phyloP scores from a whole-genome alignment of 2,797 vertebrate genomes.

The Falco biarmicus region DNA sequence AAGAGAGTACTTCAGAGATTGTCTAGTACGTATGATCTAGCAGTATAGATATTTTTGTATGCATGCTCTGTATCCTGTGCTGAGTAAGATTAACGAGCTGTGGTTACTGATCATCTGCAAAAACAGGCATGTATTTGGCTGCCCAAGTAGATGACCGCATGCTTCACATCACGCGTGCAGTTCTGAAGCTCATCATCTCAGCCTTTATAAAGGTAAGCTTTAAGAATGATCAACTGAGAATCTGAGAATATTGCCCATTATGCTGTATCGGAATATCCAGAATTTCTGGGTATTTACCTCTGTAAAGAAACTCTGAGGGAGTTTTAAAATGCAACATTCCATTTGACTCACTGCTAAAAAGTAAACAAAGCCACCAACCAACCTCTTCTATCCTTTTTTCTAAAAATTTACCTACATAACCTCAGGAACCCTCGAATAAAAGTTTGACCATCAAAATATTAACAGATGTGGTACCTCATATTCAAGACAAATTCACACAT shows the following conservation, averaged over 20 bases:
- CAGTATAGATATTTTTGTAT: not conserved
- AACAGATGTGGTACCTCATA: not conserved
- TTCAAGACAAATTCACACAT: not conserved
- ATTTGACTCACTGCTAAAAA: not conserved
- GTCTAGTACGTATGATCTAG: not conserved
- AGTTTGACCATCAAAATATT: not conserved
- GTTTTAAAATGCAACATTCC: not conserved
- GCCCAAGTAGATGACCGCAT: not conserved
- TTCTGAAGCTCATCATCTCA: not conserved
- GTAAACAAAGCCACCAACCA: not conserved
- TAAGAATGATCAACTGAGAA: not conserved
- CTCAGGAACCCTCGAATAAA: not conserved
- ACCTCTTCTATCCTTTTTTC: not conserved
- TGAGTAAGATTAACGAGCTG: accelerated
- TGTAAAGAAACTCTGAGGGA: not conserved
- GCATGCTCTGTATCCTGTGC: not conserved
- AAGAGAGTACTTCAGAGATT: not conserved
- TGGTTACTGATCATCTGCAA: not conserved
- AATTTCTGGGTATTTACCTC: not conserved
- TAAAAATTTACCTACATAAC: not conserved
- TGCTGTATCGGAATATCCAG: not conserved
- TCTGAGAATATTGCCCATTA: not conserved
- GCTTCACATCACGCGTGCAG: not conserved
- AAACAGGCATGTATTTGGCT: not conserved
- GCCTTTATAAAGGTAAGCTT: not conserved